Evolutionary conservation across 2,797 vertebrate species (phyloP).

Genomic region (Antrozous pallidus): DNA sequence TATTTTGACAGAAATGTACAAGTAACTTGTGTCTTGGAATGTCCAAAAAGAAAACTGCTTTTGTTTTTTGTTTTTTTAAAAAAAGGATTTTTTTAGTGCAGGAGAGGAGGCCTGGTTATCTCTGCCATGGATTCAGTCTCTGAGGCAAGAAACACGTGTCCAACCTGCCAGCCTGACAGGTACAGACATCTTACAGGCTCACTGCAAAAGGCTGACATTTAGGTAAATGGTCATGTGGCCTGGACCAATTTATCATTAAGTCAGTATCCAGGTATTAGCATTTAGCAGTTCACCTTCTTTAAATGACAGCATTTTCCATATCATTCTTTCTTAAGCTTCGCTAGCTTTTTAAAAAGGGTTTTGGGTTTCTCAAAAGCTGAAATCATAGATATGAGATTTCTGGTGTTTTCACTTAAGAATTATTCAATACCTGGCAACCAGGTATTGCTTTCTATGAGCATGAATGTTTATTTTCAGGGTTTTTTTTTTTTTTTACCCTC

Average conservation of each 20-base stretch:
- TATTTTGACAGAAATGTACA: background rate
- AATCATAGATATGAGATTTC: slow-evolving; percentile 67
- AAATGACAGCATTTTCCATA: slow-evolving; percentile 55
- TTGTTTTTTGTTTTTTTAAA: too few relatives aligned
- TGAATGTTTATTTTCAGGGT: background rate
- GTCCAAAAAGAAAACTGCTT: background rate
- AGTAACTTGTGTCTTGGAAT: background rate
- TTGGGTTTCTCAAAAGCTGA: slow-evolving; percentile 69
- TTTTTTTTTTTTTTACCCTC: background rate
- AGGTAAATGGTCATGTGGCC: background rate
- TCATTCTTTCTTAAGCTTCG: slow-evolving; percentile 16
- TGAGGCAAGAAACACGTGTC: background rate
- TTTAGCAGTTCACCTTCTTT: slow-evolving; percentile 56
- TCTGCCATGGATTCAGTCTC: background rate
- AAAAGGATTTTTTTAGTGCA: too few relatives aligned
- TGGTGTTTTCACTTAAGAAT: slow-evolving; percentile 72
- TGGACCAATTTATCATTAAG: background rate
- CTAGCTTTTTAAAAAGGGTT: slow-evolving; percentile 66
- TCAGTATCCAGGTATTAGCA: slow-evolving; percentile 29
- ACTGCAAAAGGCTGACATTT: background rate
- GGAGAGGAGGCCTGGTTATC: background rate
- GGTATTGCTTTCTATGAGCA: slow-evolving; percentile 60
- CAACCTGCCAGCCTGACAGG: background rate
- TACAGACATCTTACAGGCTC: background rate
- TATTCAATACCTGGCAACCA: slow-evolving; percentile 57